Base-by-base conservation (phyloP, 1,140 invertebrate genomes). In the Lysiphlebus fabarum region DNA sequence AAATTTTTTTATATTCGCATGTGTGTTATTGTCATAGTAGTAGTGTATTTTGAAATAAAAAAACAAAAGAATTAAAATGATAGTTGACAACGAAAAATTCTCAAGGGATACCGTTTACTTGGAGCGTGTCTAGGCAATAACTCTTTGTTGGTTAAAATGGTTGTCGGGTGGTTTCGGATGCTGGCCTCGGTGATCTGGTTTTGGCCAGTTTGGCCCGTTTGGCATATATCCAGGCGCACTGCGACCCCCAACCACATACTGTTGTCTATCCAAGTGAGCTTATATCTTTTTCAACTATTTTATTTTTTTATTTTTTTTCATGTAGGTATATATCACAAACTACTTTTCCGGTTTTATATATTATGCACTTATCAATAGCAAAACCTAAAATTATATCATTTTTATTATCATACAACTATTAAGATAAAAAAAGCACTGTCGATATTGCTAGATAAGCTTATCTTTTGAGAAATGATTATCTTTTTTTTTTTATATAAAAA, bases 181-280 rank as follows among this genome's bases (percentile, higher is more conserved):
- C 56, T 63, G 54, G 57, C 50, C 49, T 54, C 56, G 17, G 59
- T 62, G 61, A 65, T 68, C 54, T 54, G 61, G 62, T 68, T 65
- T 68, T 62, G 64, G 66, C 56, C 56, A 43, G 62, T 26, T 26
- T 67, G 63, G 64, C 68, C 62, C 64, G 61, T 62, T 74, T 74
- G 72, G 72, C 72, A 64, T 61, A 36, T 69, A 65, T 73, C 72
- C 72, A 71, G 71, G 66, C 72, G 72, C 70, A 74, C 65, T 74
- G 72, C 71, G 70, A 67, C 67, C 67, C 63, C 65, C 55, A 59
- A 62, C 65, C 60, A 65, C 61, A 61, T 56, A 48, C 17, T 26
- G 17, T 26, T 4, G 17, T 4, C 17, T 26, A 26, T 26, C 17
- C 17, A 26, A 26, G 17, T 26, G 17, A 26, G 17, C 17, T 26